Evolutionary conservation across 1,140 invertebrate species (phyloP), one percentile per base, ranked within the genome.

Genomic region (Sesamia nonagrioides): DNA sequence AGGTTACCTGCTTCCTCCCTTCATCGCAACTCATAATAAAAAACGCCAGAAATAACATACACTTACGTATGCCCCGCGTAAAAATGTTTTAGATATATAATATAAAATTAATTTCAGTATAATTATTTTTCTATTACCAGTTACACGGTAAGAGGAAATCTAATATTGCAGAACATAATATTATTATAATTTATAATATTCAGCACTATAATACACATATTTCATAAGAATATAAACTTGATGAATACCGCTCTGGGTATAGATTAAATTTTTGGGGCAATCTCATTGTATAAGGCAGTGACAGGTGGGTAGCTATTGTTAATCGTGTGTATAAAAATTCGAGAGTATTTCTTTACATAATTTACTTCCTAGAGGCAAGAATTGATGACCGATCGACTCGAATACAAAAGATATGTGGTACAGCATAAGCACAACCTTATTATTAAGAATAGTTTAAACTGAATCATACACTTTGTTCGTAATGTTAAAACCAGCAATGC

Each of bases 381-480:
- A 88, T 79, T 82, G 78, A 82, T 68, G 80, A 82, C 77, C 61
- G 61, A 82, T 84, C 81, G 82, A 74, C 76, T 82, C 72, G 13
- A 78, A 72, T 81, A 80, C 84, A 79, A 81, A 86, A 86, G 84
- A 90, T 88, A 88, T 84, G 86, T 87, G 82, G 84, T 88, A 91
- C 86, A 89, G 82, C 84, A 88, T 87, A 90, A 87, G 86, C 88
- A 89, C 88, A 91, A 90, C 86, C 88, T 90, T 90, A 89, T 66
- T 83, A 68, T 80, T 76, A 83, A 86, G 78, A 86, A 85, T 81
- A 61, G 82, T 85, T 79, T 77, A 83, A 79, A 77, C 76, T 80
- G 80, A 81, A 73, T 82, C 75, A 66, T 56, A 82, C 73, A 82
- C 78, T 86, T 89, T 89, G 86, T 88, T 91, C 86, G 81, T 73